phyloP scores from a whole-genome alignment of 2,888 invertebrate species.

The Andrena fulva region DNA sequence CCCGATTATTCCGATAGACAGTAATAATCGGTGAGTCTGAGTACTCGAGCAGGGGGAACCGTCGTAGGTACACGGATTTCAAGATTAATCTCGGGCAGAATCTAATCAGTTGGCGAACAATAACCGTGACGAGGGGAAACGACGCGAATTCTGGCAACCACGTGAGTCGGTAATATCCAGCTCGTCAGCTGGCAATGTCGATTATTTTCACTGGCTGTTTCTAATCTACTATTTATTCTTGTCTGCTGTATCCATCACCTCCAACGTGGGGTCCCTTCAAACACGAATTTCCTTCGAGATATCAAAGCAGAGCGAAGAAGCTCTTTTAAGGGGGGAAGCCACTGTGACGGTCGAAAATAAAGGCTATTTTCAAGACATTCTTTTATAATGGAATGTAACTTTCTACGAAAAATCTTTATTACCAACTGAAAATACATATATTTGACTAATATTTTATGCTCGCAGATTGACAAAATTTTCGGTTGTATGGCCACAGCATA shows the following conservation, averaged over 20 bases:
- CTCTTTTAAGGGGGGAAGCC: too few species aligned
- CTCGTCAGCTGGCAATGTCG: conserved; percentile 47
- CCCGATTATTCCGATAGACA: conserved; percentile 58
- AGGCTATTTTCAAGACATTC: too few species aligned
- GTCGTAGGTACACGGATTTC: conserved; percentile 38
- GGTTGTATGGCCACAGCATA: too few species aligned
- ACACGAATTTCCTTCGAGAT: conserved; percentile 4
- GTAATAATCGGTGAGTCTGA: conserved; percentile 52
- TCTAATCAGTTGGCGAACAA: conserved; percentile 68
- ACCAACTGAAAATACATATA: too few species aligned
- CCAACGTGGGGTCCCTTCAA: background rate
- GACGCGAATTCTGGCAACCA: conserved; percentile 39
- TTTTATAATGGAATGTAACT: too few species aligned
- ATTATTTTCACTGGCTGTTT: conserved; percentile 47
- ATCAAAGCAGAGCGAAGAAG: too few species aligned
- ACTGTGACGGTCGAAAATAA: too few species aligned
- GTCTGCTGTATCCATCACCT: background rate
- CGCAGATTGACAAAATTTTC: too few species aligned
- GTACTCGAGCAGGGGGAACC: background rate
- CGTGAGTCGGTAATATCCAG: conserved; percentile 62
- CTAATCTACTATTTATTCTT: conserved; percentile 38
- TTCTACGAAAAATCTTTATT: too few species aligned
- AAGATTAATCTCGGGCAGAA: conserved; percentile 67
- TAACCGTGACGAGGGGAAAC: conserved; percentile 59
- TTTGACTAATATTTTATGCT: too few species aligned